Percentiles rank a stretch among this genome's conserved stretches.
Evolutionary conservation across 2,113 vertebrate species (phyloP).

Genomic region (Theropithecus gelada): DNA sequence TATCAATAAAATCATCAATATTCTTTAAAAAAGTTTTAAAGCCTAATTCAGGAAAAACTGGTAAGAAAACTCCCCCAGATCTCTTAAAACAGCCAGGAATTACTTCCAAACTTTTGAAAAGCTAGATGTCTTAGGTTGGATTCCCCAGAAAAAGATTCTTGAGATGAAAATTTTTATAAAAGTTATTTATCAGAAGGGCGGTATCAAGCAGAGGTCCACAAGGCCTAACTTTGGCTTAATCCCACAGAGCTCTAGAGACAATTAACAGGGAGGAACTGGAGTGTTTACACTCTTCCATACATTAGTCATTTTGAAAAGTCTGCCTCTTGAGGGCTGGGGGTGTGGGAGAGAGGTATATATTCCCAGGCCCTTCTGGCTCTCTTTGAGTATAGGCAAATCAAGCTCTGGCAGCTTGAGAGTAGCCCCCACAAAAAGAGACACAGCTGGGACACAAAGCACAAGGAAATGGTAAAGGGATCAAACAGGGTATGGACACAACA

Average conservation of each 20-base stretch:
- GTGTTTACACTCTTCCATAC: background rate
- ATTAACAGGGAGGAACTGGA: background rate
- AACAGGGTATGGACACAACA: background rate
- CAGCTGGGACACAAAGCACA: background rate
- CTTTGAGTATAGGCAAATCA: background rate
- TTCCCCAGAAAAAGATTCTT: background rate
- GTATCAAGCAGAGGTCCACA: background rate
- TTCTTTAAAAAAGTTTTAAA: background rate
- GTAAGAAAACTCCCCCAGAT: background rate
- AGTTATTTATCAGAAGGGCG: background rate
- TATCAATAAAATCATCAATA: background rate
- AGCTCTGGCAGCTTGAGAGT: background rate
- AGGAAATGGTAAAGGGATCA: background rate
- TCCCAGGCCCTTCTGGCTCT: background rate
- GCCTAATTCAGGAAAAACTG: background rate
- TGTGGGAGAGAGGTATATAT: background rate
- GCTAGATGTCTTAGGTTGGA: background rate
- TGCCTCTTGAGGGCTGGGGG: background rate
- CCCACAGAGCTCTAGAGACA: background rate
- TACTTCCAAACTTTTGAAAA: constrained; percentile 52
- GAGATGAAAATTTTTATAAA: background rate
- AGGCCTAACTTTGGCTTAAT: background rate
- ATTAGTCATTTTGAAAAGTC: background rate
- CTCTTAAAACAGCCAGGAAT: background rate
- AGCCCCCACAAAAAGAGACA: background rate